These are phyloP conservation scores for Anthophora plumipes DNA, from an alignment of 2,888 invertebrate species.

Conservation along the genomic window DNA sequence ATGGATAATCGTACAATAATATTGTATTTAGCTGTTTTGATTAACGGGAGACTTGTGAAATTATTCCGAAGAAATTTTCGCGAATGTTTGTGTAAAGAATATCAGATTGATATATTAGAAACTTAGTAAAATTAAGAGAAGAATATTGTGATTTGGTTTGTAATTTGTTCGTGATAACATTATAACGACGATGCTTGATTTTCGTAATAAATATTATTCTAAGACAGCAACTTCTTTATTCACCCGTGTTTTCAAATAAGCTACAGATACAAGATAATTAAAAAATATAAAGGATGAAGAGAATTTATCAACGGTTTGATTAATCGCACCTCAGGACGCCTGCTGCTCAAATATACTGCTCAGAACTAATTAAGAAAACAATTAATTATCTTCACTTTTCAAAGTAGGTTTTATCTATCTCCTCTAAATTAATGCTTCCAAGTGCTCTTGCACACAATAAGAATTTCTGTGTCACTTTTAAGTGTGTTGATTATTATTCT, in stretches of 20 bases:
- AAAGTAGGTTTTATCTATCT: constrained; percentile 15
- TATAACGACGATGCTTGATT: neutral
- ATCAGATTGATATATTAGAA: too few relatives aligned
- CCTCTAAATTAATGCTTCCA: constrained; percentile 27
- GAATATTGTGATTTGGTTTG: too few relatives aligned
- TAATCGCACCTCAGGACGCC: constrained; percentile 20
- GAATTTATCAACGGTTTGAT: constrained; percentile 39
- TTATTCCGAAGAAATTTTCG: too few relatives aligned
- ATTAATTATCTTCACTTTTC: constrained; percentile 44
- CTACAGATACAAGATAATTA: neutral
- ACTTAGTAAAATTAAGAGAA: too few relatives aligned
- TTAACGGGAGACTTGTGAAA: too few relatives aligned
- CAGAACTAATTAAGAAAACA: constrained; percentile 43
- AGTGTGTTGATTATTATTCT: too few relatives aligned
- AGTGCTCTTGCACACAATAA: neutral
- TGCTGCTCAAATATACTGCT: constrained; percentile 25
- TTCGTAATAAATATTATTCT: neutral
- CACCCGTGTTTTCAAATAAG: neutral
- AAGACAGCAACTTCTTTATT: neutral
- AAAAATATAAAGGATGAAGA: constrained; percentile 20
- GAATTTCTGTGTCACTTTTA: too few relatives aligned
- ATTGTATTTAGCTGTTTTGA: too few relatives aligned
- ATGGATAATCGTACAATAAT: too few relatives aligned
- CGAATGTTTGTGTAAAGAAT: too few relatives aligned
- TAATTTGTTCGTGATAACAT: too few relatives aligned